A percentile compares a stretch with the other conserved stretches of the same genome.
These are phyloP conservation scores for Halichondria panicea DNA, from an alignment of 37 sponge, comb jelly and placozoan genomes.

Conservation along the genomic window DNA sequence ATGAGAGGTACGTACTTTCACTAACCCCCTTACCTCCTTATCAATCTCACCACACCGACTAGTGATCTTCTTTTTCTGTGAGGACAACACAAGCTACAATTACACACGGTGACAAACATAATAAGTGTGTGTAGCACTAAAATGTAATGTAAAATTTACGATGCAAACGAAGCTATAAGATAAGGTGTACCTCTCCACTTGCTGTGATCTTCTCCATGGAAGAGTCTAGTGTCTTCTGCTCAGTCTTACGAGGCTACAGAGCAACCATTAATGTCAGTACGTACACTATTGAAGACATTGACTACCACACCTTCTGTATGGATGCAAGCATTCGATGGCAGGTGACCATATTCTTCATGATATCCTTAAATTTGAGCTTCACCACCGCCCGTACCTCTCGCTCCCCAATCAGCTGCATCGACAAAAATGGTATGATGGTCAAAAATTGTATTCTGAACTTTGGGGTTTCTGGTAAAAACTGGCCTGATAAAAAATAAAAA, in stretches of 20 bases:
- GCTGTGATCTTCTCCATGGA: slow-evolving; percentile 66
- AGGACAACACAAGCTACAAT: not conserved
- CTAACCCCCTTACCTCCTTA: slow-evolving; percentile 73
- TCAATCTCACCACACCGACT: slow-evolving; percentile 88
- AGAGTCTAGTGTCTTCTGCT: slow-evolving; percentile 82
- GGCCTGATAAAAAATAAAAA: not conserved
- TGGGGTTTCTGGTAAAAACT: not conserved
- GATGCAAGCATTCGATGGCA: slow-evolving; percentile 79
- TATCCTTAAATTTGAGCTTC: slow-evolving; percentile 83
- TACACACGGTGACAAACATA: not conserved
- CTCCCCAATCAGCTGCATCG: slow-evolving; percentile 71
- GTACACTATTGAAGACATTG: not conserved
- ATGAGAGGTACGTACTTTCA: too few species aligned
- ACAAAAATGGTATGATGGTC: not conserved
- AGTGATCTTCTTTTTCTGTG: slow-evolving; percentile 71
- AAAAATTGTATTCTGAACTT: not conserved
- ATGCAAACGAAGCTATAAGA: not conserved
- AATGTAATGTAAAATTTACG: not conserved
- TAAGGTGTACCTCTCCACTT: slow-evolving; percentile 34
- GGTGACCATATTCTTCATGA: slow-evolving; percentile 35
- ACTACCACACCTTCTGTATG: slow-evolving; percentile 72
- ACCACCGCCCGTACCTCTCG: slow-evolving; percentile 82
- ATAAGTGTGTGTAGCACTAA: not conserved
- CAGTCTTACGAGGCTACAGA: slow-evolving; percentile 56
- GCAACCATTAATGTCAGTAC: not conserved